Conservation (phyloP, 92 coral and sea anemone genomes). For the Chrysogorgia sp. region DNA sequence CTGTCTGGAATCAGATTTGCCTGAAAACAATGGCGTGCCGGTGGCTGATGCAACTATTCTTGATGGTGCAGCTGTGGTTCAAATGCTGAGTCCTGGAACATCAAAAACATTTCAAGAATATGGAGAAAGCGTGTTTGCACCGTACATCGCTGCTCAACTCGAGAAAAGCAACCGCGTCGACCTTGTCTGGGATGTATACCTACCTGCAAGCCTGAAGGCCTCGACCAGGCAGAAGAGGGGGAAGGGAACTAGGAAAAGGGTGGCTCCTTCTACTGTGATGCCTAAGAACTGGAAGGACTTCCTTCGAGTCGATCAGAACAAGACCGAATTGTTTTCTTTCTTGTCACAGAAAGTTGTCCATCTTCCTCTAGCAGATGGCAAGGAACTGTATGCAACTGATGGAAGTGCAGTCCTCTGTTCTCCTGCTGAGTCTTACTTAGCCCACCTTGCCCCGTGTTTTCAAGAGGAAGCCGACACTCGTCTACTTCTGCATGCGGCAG, state of each 20-base stretch:
- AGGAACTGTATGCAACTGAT: slow-evolving; percentile 13
- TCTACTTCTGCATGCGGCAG: slow-evolving; percentile 32
- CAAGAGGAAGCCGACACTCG: slow-evolving; percentile 43
- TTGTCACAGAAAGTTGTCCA: slow-evolving; percentile 17
- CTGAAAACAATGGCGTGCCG: background rate
- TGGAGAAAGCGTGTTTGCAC: background rate
- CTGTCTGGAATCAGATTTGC: background rate
- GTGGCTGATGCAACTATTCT: slow-evolving; percentile 3
- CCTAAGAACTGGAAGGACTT: slow-evolving; percentile 30
- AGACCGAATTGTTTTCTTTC: slow-evolving; percentile 35
- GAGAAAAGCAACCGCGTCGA: slow-evolving; percentile 31
- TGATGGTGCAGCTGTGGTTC: slow-evolving; percentile 13
- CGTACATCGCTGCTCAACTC: slow-evolving; percentile 1
- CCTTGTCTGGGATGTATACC: background rate
- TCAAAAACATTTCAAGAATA: slow-evolving; percentile 10
- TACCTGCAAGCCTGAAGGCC: too few species aligned
- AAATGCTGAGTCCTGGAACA: too few species aligned
- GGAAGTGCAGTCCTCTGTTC: too few species aligned
- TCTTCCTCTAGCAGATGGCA: slow-evolving; percentile 30
- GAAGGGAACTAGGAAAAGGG: too few species aligned
- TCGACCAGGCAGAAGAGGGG: too few species aligned
- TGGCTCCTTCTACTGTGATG: too few species aligned
- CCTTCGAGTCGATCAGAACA: slow-evolving; percentile 48
- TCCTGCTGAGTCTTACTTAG: background rate
- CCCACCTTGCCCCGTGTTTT: slow-evolving; percentile 10